Percentiles rank a stretch among this genome's conserved stretches.
These are phyloP conservation scores for Lemur catta DNA, from an alignment of 2,797 vertebrate genomes.

Conservation along the genomic window DNA sequence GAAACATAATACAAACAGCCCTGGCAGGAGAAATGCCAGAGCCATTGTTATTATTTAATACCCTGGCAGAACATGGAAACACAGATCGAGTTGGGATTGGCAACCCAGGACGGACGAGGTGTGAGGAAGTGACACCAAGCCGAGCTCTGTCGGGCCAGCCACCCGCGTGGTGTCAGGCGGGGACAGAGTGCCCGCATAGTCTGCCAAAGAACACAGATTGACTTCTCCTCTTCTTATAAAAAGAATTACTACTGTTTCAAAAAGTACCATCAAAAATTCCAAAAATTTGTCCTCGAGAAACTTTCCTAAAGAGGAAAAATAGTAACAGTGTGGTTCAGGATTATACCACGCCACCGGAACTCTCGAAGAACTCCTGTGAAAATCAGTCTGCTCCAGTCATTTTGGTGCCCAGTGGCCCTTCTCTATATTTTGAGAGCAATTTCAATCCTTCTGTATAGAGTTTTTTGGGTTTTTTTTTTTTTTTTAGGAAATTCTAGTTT, in stretches of 20 bases:
- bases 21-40: not conserved
- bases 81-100: rapidly evolving
- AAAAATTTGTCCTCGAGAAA: not conserved
- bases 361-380: not conserved
- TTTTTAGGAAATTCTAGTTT: not conserved
- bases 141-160: not conserved
- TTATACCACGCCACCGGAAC: not conserved
- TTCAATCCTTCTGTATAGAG: not conserved
- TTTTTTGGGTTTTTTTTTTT: not conserved
- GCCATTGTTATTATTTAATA: not conserved
- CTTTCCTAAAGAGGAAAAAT: not conserved
- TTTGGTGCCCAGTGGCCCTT: not conserved
- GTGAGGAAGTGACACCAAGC: rapidly evolving
- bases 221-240: not conserved
- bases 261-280: not conserved
- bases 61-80: not conserved
- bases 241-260: not conserved
- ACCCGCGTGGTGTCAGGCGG: rapidly evolving
- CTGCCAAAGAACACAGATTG: not conserved
- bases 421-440: not conserved
- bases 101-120: not conserved
- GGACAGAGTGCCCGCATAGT: not conserved
- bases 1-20: not conserved
- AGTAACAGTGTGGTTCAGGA: not conserved
- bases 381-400: not conserved